phyloP scores from a whole-genome alignment of 2,113 vertebrate genomes.

The Amia ocellicauda region DNA sequence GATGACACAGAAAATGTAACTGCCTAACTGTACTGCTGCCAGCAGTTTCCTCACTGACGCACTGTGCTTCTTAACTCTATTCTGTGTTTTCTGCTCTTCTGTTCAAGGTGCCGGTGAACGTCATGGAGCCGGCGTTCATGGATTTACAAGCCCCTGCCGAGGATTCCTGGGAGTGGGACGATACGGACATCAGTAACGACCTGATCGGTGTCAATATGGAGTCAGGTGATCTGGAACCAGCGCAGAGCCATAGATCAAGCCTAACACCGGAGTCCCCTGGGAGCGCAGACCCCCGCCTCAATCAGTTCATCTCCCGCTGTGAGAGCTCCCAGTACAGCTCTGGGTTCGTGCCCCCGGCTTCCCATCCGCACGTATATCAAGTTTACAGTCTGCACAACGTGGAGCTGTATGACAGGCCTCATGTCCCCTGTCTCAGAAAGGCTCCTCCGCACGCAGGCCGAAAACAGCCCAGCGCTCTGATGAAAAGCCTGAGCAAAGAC shows the following conservation, averaged over 20 bases:
- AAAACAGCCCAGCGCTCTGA: constrained; percentile 61
- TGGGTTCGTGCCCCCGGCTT: constrained; percentile 40
- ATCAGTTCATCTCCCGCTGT: constrained; percentile 33
- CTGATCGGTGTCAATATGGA: constrained; percentile 75
- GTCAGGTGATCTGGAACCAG: constrained; percentile 60
- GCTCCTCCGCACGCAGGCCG: constrained; percentile 39
- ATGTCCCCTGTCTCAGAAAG: constrained; percentile 58
- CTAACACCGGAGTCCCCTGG: constrained; percentile 44
- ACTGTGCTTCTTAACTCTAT: constrained; percentile 21
- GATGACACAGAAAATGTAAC: too few relatives aligned
- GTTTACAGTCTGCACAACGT: constrained; percentile 84
- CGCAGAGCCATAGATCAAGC: constrained; percentile 44
- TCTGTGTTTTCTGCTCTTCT: constrained; percentile 13
- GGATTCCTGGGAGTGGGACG: constrained; percentile 96
- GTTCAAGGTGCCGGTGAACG: constrained; percentile 74
- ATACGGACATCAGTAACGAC: constrained; percentile 85
- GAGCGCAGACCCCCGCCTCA: constrained; percentile 40
- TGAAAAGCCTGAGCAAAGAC: constrained; percentile 83
- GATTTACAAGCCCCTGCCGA: constrained; percentile 76
- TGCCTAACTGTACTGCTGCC: background rate
- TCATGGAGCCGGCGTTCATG: constrained; percentile 81
- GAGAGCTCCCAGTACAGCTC: constrained; percentile 42
- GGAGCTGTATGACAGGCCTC: constrained; percentile 70
- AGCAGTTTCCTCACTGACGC: background rate
- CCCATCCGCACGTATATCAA: constrained; percentile 74